Evolutionary conservation across 2,113 vertebrate species (phyloP), one percentile per base, ranked within the genome.

Genomic region (Dicentrarchus labrax): DNA sequence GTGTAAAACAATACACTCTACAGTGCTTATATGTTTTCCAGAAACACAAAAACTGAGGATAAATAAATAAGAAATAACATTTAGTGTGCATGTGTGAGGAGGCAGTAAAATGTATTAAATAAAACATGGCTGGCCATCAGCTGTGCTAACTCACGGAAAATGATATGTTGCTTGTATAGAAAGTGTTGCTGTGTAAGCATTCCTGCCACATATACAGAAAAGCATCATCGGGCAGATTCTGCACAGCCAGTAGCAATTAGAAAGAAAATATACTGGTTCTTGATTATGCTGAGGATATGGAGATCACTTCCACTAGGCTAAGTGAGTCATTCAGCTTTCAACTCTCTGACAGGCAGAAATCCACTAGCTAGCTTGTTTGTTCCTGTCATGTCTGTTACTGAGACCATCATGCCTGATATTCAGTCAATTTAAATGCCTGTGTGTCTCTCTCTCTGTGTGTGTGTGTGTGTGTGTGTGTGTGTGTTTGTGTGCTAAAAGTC

Each of bases 371-470:
- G 67, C 87, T 88, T 86, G 71, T 92, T 94, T 92, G 87, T 90
- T 92, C 65, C 80, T 88, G 81, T 92, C 87, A 89, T 80, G 90
- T 89, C 80, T 88, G 84, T 88, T 89, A 90, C 76, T 38, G 80
- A 84, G 68, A 83, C 70, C 22, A 82, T 83, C 72, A 60, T 12
- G 13, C 51, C 64, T 39, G 8, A 79, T 81, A 73, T 41, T 84
- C 73, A 19, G 45, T 24, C 59, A 51, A 36, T 11, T 24, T 19
- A 24, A 61, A 30, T 59, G 54, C 36, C 8, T 56, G 15, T 47
- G 13, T 50, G 12, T 70, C 6, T 15, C 0, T 51, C 7, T 61
- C 10, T 30, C 7, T 13, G 54, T 50, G 11, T 22, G 59, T 10
- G 59, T 61, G 8, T 54, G 8, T 30, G 39, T 78, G 47, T 41